Base-by-base conservation (phyloP, 2,113 vertebrate species). In the Zosterops japonicus region DNA sequence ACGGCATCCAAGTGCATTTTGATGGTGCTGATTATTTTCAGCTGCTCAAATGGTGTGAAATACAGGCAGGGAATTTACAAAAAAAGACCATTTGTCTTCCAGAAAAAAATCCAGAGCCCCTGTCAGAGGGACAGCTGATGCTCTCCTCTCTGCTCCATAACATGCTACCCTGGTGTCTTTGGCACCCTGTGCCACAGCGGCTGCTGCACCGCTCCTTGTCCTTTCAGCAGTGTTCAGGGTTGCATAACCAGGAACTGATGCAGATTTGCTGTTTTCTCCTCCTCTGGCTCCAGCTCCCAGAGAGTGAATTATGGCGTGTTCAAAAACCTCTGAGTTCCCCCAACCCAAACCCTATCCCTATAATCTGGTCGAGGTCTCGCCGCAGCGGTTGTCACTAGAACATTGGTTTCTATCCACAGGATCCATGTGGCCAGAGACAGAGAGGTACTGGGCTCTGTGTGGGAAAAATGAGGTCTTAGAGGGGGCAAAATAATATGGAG, bases 161-260 rank as follows among this genome's bases (percentile, higher is more conserved):
- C 0, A 0, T 3, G 21, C 76, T 85, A 8, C 79, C 76, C 65
- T 23, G 3, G 4, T 53, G 36, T 61, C 77, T 94, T 79, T 55
- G 57, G 57, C 61, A 28, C 44, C 69, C 53, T 31, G 28, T 20
- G 20, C 81, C 83, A 49, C 4, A 28, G 72, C 77, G 78, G 77
- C 68, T 89, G 83, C 87, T 92, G 92, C 52, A 33, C 23, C 0
- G 0, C 39, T 88, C 68, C 47, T 93, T 3, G 0, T 67, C 59
- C 77, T 80, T 87, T 57, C 79, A 85, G 68, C 3, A 13, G 18
- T n/a, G 39, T 63, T 63, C 53, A 72, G 59, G 55, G 57, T 72
- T 96, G 89, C 87, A 83, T 89, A 94, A 96, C 78, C 70, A 90
- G 90, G 67, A 94, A 60, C 50, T 8, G 12, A 52, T 75, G 83